Percentiles rank a stretch among this genome's conserved stretches.
phyloP scores from a whole-genome alignment of 2,888 invertebrate genomes.

The Eurytoma adleriae region DNA sequence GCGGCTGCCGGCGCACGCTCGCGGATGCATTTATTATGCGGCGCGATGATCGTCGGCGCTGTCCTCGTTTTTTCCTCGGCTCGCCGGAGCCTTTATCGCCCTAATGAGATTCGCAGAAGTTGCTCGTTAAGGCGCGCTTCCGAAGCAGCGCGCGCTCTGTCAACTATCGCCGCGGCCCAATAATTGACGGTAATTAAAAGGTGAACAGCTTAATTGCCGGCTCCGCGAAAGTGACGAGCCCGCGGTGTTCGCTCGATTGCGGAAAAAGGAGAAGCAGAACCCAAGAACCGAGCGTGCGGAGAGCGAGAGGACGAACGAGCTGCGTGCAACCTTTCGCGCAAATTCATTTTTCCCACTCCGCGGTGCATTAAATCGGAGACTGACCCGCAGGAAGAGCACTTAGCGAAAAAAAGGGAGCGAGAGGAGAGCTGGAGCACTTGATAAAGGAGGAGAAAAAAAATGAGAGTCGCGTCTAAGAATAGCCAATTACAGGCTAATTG shows the following conservation, averaged over 20 bases:
- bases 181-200: slow-evolving; percentile 28
- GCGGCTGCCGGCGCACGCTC: neutral
- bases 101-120: slow-evolving; percentile 45
- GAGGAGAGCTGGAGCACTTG: neutral
- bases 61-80: neutral
- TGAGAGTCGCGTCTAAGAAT: slow-evolving; percentile 53
- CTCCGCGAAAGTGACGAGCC: slow-evolving; percentile 15
- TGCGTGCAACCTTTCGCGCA: neutral
- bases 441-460: slow-evolving; percentile 17
- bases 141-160: neutral
- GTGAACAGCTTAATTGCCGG: neutral
- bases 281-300: no score
- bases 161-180: slow-evolving; percentile 4
- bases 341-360: slow-evolving; percentile 34
- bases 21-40: slow-evolving; percentile 41
- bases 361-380: slow-evolving; percentile 40
- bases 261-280: neutral
- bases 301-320: neutral
- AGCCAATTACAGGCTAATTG: slow-evolving; percentile 54
- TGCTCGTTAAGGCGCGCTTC: slow-evolving; percentile 4
- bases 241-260: no score
- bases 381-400: slow-evolving; percentile 3
- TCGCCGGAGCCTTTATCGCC: slow-evolving; percentile 18
- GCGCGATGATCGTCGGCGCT: slow-evolving; percentile 6
- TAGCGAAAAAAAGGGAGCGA: neutral